Base-by-base conservation (phyloP, 2,888 invertebrate genomes). In the Oxytorus armatus region DNA sequence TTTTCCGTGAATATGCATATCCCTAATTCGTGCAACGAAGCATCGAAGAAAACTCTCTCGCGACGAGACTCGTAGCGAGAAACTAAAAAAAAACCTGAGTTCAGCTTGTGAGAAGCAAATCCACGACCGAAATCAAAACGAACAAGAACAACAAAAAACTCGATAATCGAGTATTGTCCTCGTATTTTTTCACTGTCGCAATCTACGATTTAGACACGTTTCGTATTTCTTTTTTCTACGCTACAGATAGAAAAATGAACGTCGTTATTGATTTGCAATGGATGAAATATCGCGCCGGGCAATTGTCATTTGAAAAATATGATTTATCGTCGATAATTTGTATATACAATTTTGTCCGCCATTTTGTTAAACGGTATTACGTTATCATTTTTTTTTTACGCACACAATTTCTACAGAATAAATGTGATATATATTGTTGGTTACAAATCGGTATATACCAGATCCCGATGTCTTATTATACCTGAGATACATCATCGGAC, bases 1-100 rank as follows among this genome's bases (percentile, higher is more conserved):
- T 36, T 76, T 68, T 49, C 80, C 82, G 66, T 76, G 74, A 86
- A 81, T 83, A 83, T 86, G 87, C 87, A 83, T 85, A 85, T 86
- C 82, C n/a, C 79, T 69, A 81, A 51, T 33, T 74, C 76, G 63
- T 78, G 78, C 80, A 18, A 61, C 23, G 18, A 53, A 11, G 47
- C 29, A 69, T 55, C 21, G 21, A 39, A 42, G 36, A 18, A 21
- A 65, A n/a, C n/a, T n/a, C n/a, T n/a, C n/a, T n/a, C n/a, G n/a
- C n/a, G n/a, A n/a, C n/a, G n/a, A n/a, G n/a, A n/a, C n/a, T n/a
- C n/a, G n/a, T n/a, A n/a, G n/a, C 18, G 21, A 44, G 29, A 3
- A 16, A 66, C 3, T 2, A 7, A n/a, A 51, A 51, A 18, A 42
- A 23, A 70, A 66, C 36, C 42, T 49, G 23, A n/a, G 23, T 33